phyloP scores from a whole-genome alignment of 2,797 vertebrate genomes.

The Melanotaenia nigrans region DNA sequence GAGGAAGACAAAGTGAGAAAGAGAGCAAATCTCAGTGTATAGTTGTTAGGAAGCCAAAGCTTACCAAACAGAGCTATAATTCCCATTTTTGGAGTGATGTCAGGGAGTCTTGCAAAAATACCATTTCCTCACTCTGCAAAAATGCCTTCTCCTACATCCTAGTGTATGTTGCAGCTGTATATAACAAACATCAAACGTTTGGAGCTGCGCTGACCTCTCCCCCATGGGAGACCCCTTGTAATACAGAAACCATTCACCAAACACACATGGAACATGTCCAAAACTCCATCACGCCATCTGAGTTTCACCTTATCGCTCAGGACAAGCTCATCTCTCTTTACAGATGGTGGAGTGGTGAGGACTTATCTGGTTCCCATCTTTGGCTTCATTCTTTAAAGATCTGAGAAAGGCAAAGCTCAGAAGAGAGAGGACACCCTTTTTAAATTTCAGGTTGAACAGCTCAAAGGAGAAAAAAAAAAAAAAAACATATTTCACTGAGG shows the following conservation, averaged over 20 bases:
- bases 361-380: slow-evolving; percentile 47
- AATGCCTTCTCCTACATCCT: slow-evolving; percentile 70
- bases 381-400: slow-evolving; percentile 47
- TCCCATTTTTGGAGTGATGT: slow-evolving; percentile 68
- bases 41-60: slow-evolving; percentile 56
- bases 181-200: slow-evolving; percentile 75
- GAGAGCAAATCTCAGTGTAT: slow-evolving; percentile 42
- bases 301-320: slow-evolving; percentile 63
- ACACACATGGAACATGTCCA: slow-evolving; percentile 25
- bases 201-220: slow-evolving; percentile 61
- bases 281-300: slow-evolving; percentile 45
- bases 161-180: slow-evolving; percentile 55
- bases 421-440: slow-evolving; percentile 11
- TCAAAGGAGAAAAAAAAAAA: background rate
- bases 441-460: slow-evolving; percentile 20
- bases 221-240: slow-evolving; percentile 52
- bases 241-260: slow-evolving; percentile 54
- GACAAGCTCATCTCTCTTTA: slow-evolving; percentile 53
- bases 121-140: slow-evolving; percentile 76
- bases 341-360: slow-evolving; percentile 47
- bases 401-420: slow-evolving; percentile 23
- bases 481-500: background rate
- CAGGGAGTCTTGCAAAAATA: slow-evolving; percentile 63
- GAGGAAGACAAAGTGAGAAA: slow-evolving; percentile 36
- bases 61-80: slow-evolving; percentile 66